These are phyloP conservation scores for Sciurus carolinensis DNA, from an alignment of 2,797 vertebrate species.

Conservation along the genomic window DNA sequence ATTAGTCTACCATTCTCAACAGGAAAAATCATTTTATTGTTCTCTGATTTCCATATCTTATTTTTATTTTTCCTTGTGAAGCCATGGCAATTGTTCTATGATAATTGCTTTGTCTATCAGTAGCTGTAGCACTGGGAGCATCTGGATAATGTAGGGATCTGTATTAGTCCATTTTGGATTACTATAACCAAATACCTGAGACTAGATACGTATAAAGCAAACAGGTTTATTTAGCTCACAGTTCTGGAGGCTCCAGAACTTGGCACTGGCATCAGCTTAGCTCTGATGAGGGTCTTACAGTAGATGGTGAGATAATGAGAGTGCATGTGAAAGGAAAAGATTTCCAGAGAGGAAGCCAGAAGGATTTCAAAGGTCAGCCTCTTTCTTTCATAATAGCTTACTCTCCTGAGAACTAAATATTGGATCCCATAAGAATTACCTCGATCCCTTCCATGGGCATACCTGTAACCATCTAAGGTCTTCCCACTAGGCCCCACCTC, in stretches of 20 bases:
- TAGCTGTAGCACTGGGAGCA: not conserved
- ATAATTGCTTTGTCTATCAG: slow-evolving; percentile 1
- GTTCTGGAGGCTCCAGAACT: not conserved
- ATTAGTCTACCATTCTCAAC: not conserved
- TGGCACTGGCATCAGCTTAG: no score
- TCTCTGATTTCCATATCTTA: not conserved
- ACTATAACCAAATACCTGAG: not conserved
- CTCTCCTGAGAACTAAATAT: not conserved
- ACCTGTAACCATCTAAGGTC: not conserved
- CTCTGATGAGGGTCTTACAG: not conserved
- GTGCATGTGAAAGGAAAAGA: not conserved
- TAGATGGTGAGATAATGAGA: not conserved
- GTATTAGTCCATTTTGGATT: not conserved
- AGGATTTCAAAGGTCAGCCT: not conserved
- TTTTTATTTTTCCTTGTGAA: slow-evolving; percentile 23
- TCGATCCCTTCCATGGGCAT: not conserved
- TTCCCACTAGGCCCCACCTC: not conserved
- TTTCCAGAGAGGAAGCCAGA: not conserved
- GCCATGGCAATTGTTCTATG: not conserved
- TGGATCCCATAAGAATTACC: not conserved
- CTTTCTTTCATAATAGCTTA: not conserved
- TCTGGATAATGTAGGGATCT: not conserved
- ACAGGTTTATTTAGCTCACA: not conserved
- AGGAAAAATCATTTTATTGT: slow-evolving; percentile 22
- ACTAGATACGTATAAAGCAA: not conserved